phyloP scores from a whole-genome alignment of 2,888 invertebrate genomes.

The Drosophila atripex region DNA sequence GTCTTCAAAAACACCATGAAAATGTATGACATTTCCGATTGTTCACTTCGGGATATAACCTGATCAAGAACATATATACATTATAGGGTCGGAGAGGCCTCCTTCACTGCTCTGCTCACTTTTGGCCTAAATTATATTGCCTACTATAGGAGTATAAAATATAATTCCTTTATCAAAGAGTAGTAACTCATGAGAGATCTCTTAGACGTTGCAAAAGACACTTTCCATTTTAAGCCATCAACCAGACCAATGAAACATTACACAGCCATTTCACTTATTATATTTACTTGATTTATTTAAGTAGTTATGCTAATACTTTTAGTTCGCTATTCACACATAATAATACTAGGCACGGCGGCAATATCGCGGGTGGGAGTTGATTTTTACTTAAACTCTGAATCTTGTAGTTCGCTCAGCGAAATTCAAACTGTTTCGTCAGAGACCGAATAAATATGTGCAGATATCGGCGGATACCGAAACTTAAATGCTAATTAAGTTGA shows the following conservation, averaged over 20 bases:
- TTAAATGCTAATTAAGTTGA: slow-evolving; percentile 76
- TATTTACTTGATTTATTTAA: slow-evolving; percentile 54
- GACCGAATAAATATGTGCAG: slow-evolving; percentile 44
- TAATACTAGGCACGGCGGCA: slow-evolving; percentile 67
- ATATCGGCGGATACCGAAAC: slow-evolving; percentile 58
- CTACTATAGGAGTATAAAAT: no score
- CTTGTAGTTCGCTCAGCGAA: slow-evolving; percentile 50
- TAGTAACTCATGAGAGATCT: no score
- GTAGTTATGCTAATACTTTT: slow-evolving; percentile 57
- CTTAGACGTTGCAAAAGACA: not conserved
- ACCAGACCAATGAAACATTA: not conserved
- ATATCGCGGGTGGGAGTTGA: slow-evolving; percentile 32
- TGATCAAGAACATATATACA: no score
- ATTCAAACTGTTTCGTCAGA: slow-evolving; percentile 56
- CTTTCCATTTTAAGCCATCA: not conserved
- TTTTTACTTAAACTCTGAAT: slow-evolving; percentile 30
- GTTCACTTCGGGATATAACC: no score
- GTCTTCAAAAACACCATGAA: no score
- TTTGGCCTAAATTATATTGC: no score
- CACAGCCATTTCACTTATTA: not conserved
- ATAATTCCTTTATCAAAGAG: no score
- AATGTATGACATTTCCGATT: no score
- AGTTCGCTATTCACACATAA: slow-evolving; percentile 53
- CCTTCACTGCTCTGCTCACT: no score
- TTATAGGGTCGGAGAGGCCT: no score